These are phyloP conservation scores for Lucilia cuprina DNA, from an alignment of 1,140 invertebrate genomes.

Conservation along the genomic window DNA sequence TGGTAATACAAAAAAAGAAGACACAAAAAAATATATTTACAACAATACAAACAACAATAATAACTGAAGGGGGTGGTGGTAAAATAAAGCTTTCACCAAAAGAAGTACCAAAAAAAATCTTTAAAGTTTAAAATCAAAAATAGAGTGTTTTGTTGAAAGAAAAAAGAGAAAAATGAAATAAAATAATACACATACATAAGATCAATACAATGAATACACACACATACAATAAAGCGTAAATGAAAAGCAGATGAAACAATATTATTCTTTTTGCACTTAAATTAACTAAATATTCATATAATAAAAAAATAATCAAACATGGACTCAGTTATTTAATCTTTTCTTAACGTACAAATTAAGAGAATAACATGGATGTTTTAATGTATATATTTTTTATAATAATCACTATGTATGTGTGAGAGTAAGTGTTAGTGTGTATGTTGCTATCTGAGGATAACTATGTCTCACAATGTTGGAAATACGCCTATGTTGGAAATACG, in stretches of 20 bases:
- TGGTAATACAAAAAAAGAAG: constrained; percentile 30
- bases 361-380: too few relatives aligned
- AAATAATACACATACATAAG: neutral
- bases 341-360: too few relatives aligned
- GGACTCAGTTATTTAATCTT: too few relatives aligned
- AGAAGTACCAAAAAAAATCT: neutral
- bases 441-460: too few relatives aligned
- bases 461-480: too few relatives aligned
- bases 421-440: too few relatives aligned
- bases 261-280: neutral
- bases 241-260: neutral
- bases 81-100: neutral
- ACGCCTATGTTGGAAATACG: too few relatives aligned
- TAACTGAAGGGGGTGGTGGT: neutral
- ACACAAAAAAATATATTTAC: constrained; percentile 21
- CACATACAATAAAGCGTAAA: neutral
- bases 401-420: too few relatives aligned
- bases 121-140: too few relatives aligned
- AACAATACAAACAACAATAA: constrained; percentile 26
- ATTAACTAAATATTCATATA: neutral
- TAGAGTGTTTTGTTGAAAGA: neutral
- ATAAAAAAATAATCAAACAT: too few relatives aligned
- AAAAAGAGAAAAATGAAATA: neutral
- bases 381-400: too few relatives aligned
- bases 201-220: neutral